A percentile compares a stretch with the other conserved stretches of the same genome.
phyloP scores from a whole-genome alignment of 1,140 invertebrate genomes.

The Philotrypesis tridentata region DNA sequence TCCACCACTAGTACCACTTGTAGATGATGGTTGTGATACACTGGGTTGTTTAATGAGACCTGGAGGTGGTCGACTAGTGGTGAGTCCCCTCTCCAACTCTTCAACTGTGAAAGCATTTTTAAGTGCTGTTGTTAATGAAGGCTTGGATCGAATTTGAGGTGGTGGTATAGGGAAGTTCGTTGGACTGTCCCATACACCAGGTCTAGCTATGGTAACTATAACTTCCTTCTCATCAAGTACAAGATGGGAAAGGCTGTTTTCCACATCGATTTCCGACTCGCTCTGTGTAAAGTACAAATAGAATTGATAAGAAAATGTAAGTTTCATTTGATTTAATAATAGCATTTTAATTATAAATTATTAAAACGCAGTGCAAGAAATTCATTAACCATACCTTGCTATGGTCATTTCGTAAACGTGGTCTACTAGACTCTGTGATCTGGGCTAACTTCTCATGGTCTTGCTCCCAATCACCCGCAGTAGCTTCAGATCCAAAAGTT shows the following conservation, averaged over 20 bases:
- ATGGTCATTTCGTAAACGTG: conserved; percentile 61
- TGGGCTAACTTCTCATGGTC: conserved; percentile 81
- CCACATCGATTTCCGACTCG: conserved; percentile 64
- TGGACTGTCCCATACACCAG: conserved; percentile 74
- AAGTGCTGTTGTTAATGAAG: conserved; percentile 56
- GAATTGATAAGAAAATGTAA: background rate
- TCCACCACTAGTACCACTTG: conserved; percentile 47
- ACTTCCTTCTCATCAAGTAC: conserved; percentile 76
- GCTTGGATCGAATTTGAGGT: conserved; percentile 54
- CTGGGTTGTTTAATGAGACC: conserved; percentile 64
- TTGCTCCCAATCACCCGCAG: conserved; percentile 83
- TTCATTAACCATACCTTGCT: conserved; percentile 54
- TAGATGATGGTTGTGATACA: conserved; percentile 59
- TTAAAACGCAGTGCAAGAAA: background rate
- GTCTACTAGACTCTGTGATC: conserved; percentile 74
- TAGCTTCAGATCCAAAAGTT: conserved; percentile 86
- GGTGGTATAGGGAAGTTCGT: conserved; percentile 62
- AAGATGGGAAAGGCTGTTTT: conserved; percentile 75
- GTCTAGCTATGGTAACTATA: conserved; percentile 70
- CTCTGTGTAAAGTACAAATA: conserved; percentile 59
- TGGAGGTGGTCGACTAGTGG: conserved; percentile 69
- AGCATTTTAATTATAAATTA: conserved; percentile 6
- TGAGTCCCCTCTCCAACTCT: conserved; percentile 74
- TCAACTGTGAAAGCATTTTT: conserved; percentile 76
- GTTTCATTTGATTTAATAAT: too few species aligned